Base-by-base conservation (phyloP, 2,113 vertebrate species). In the Calidris pugnax region DNA sequence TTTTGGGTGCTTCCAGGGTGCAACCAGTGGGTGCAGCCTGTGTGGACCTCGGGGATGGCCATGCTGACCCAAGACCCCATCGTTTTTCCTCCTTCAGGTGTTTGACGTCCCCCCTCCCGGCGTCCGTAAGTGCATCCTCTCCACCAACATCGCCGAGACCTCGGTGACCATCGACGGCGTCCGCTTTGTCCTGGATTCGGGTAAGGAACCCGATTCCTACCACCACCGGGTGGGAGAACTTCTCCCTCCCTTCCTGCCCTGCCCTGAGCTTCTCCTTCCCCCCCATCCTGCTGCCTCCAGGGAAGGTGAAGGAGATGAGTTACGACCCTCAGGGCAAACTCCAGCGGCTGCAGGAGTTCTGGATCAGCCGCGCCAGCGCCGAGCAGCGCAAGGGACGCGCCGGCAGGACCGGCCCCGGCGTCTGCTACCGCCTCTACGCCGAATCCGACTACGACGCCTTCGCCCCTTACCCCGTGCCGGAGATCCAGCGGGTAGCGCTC, bases 241-340 rank as follows among this genome's bases (percentile, higher is more conserved):
- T n/a, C 24, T 39, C 35, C 16, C 2, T 41, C 12, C 37, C 15
- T 9, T 12, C 14, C 24, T 2, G 4, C 12, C 12, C 14, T 3
- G 2, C 35, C n/a, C 43, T n/a, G 19, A 53, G 5, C 13, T n/a
- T 19, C 33, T 18, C 27, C 32, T 41, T 28, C 11, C 14, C 26
- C 26, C 3, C 45, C 45, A 47, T 57, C 24, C 20, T 59, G 35
- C 33, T 22, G n/a, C 33, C 10, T 15, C 7, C 57, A 99, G 99
- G 99, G 50, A 99, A 99, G 89, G 99, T 99, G 57, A 99, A 99
- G 95, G 99, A 99, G 97, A 99, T 99, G 98, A 99, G 99, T 93
- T 99, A 99, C 3, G 99, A 99, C 91, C 98, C 99, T 0, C 99
- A 99, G 88, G 98, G 98, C 37, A 99, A 99, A 63, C 98, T 99